Conservation (phyloP, 37 sponge, comb jelly and placozoan species). For the Beroe ovata region DNA sequence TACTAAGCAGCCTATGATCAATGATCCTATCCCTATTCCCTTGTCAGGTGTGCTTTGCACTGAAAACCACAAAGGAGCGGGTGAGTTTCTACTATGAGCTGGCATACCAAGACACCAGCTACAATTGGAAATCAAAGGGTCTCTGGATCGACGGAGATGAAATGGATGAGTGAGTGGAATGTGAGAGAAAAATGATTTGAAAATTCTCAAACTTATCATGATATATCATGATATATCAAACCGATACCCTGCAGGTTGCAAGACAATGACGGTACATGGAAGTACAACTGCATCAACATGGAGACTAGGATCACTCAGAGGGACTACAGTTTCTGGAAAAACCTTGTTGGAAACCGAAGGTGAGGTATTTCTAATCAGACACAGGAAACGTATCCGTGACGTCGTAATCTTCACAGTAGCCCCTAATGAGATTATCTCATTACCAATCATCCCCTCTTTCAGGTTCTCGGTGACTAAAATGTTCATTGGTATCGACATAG, state of each 20-base stretch:
- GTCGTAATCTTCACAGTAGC: too few relatives aligned
- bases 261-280: constrained; percentile 45
- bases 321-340: neutral
- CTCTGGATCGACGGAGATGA: neutral
- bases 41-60: constrained; percentile 24
- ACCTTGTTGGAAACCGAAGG: constrained; percentile 8
- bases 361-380: too few relatives aligned
- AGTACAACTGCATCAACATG: constrained; percentile 28
- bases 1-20: too few relatives aligned
- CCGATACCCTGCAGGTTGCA: constrained; percentile 6
- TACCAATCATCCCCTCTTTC: too few relatives aligned
- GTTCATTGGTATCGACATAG: neutral
- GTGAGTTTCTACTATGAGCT: constrained; percentile 30
- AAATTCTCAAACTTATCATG: too few relatives aligned
- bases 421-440: too few relatives aligned
- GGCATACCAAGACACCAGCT: constrained; percentile 10
- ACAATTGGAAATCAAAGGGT: neutral
- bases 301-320: neutral
- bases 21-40: too few relatives aligned
- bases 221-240: too few relatives aligned
- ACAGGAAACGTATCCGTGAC: too few relatives aligned
- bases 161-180: constrained; percentile 22
- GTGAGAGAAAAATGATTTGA: too few relatives aligned
- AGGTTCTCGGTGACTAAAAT: neutral
- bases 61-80: constrained; percentile 1